phyloP scores from a whole-genome alignment of 2,797 vertebrate genomes.

The Liasis olivaceus region DNA sequence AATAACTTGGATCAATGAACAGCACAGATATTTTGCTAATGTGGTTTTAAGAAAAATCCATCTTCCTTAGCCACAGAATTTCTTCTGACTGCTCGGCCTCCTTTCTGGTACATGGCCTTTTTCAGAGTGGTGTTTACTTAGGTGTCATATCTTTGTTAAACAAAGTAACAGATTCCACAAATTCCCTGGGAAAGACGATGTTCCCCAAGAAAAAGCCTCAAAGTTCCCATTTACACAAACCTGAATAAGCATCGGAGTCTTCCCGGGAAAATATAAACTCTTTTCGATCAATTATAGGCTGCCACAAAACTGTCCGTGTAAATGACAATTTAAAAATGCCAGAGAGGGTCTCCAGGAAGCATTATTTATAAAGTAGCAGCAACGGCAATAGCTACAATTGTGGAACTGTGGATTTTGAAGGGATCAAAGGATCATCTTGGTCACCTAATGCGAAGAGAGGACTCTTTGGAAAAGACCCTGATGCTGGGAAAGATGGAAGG shows the following conservation, averaged over 20 bases:
- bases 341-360: neutral
- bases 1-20: neutral
- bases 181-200: neutral
- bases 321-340: neutral
- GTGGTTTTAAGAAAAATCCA: neutral
- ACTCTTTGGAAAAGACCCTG: no score
- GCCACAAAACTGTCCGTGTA: neutral
- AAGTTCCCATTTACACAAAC: neutral
- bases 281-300: neutral
- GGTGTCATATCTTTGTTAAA: neutral
- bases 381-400: neutral
- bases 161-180: neutral
- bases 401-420: neutral
- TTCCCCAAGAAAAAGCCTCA: neutral
- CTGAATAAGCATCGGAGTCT: neutral
- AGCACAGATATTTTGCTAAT: neutral
- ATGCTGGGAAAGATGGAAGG: no score
- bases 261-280: neutral
- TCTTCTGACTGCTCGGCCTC: neutral
- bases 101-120: neutral
- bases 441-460: no score
- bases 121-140: neutral
- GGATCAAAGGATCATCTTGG: neutral
- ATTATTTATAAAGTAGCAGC: neutral
- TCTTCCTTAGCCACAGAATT: neutral